phyloP scores from a whole-genome alignment of 2,888 invertebrate species.

The Euproctis similis region DNA sequence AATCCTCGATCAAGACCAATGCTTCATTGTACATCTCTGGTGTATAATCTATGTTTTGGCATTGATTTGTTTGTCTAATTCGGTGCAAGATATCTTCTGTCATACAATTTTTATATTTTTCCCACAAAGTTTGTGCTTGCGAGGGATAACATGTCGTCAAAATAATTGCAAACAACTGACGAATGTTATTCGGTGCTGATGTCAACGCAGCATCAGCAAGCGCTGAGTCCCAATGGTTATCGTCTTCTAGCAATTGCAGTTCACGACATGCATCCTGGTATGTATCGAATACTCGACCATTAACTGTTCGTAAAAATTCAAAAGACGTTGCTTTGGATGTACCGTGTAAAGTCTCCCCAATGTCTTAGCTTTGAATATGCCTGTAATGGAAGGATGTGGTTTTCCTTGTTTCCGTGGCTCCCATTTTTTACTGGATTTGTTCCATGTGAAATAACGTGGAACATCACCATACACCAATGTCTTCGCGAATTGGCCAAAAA shows the following conservation, averaged over 20 bases:
- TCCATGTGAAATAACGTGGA: slow-evolving; percentile 8
- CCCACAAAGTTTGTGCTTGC: slow-evolving; percentile 19
- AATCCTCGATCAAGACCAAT: slow-evolving; percentile 27
- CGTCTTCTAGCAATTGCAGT: slow-evolving; percentile 19
- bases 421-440: slow-evolving; percentile 10
- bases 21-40: slow-evolving; percentile 29
- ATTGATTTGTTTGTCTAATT: slow-evolving; percentile 14
- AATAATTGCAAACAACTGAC: slow-evolving; percentile 24
- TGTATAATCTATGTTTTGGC: slow-evolving; percentile 7
- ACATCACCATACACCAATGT: slow-evolving; percentile 11
- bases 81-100: slow-evolving; percentile 19
- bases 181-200: slow-evolving; percentile 13
- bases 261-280: slow-evolving; percentile 21
- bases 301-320: slow-evolving; percentile 19
- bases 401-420: slow-evolving; percentile 12
- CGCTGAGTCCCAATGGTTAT: slow-evolving; percentile 6
- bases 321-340: slow-evolving; percentile 15
- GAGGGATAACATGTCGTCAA: slow-evolving; percentile 24
- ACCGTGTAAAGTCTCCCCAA: no score
- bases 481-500: slow-evolving; percentile 11
- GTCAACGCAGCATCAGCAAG: slow-evolving; percentile 16
- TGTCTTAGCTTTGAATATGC: no score
- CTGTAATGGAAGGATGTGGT: slow-evolving; percentile 6
- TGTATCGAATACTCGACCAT: slow-evolving; percentile 13
- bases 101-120: slow-evolving; percentile 24